Evolutionary conservation across 2,113 vertebrate species (phyloP).

Genomic region (Psettodes erumei): DNA sequence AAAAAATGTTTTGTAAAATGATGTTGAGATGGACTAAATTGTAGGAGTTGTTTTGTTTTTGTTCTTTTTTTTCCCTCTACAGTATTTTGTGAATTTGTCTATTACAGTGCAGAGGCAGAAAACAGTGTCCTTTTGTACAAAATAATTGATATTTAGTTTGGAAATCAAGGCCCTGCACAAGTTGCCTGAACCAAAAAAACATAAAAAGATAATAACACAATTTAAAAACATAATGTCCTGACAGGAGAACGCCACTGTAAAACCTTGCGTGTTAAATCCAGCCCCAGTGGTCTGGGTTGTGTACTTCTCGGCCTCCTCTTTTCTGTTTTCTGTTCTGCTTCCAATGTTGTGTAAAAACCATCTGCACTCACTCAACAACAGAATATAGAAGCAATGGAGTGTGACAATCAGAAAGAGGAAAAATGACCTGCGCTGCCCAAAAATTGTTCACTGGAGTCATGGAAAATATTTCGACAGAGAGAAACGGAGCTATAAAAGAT

Average conservation of each 20-base stretch:
- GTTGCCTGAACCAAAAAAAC: neutral
- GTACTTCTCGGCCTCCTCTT: neutral
- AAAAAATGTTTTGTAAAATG: neutral
- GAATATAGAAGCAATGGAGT: slow-evolving; percentile 25
- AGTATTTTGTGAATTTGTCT: neutral
- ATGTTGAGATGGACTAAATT: neutral
- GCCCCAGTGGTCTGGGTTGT: neutral
- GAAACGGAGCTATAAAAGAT: slow-evolving; percentile 11
- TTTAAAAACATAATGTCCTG: neutral
- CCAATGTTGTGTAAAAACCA: neutral
- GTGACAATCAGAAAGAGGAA: slow-evolving; percentile 34
- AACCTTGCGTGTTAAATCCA: neutral
- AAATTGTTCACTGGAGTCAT: slow-evolving; percentile 27
- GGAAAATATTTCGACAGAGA: slow-evolving; percentile 26
- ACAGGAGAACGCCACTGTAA: neutral
- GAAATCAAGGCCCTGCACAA: neutral
- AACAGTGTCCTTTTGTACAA: neutral
- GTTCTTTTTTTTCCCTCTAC: too few species aligned
- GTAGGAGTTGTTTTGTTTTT: too few species aligned
- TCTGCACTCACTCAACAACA: neutral
- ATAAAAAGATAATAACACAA: neutral
- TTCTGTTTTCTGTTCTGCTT: neutral
- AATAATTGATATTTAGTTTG: neutral
- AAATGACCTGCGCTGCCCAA: slow-evolving; percentile 4
- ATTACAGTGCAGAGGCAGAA: neutral